Base-by-base conservation (phyloP, 53 echinoderm and acorn worm genomes). In the Echinarachnius parma region DNA sequence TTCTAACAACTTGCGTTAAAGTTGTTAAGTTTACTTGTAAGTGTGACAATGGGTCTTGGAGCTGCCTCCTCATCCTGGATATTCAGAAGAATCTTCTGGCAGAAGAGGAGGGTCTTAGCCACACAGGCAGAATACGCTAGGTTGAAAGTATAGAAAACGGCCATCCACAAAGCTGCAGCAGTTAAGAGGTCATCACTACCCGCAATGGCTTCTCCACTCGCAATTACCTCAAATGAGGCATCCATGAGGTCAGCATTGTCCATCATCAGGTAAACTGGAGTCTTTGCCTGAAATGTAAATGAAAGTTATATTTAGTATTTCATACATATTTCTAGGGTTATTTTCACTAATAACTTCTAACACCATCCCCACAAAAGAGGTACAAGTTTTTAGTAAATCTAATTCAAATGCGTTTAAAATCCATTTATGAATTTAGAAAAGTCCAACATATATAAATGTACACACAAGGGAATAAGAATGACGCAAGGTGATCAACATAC, bases 121-220 rank as follows among this genome's bases (percentile, higher is more conserved):
- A 13, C 52, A 50, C 52, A 39, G n/a, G n/a, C n/a, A n/a, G n/a
- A n/a, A n/a, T n/a, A n/a, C n/a, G n/a, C n/a, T n/a, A n/a, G n/a
- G n/a, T n/a, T n/a, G n/a, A n/a, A n/a, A n/a, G n/a, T n/a, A 39
- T 18, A 50, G 52, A 50, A 50, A 19, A 50, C 19, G 52, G 52
- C 52, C 52, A 50, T 50, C 52, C 52, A 50, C 52, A 50, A 50
- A 50, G 52, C 52, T 50, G 52, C 52, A 50, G 52, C 52, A 50
- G 52, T 50, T 50, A 50, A 18, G 52, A 50, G 52, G 52, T 50
- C 52, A 50, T 50, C 52, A 50, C 52, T 50, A 50, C 20, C 4
- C 52, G 52, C 52, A 50, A 50, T 50, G 52, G 52, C 52, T 50
- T 50, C 52, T 50, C 52, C 52, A 19, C 52, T 50, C 19, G 20